These are phyloP conservation scores for Choristoneura rosaceana DNA, from an alignment of 2,888 invertebrate genomes.

Conservation along the genomic window DNA sequence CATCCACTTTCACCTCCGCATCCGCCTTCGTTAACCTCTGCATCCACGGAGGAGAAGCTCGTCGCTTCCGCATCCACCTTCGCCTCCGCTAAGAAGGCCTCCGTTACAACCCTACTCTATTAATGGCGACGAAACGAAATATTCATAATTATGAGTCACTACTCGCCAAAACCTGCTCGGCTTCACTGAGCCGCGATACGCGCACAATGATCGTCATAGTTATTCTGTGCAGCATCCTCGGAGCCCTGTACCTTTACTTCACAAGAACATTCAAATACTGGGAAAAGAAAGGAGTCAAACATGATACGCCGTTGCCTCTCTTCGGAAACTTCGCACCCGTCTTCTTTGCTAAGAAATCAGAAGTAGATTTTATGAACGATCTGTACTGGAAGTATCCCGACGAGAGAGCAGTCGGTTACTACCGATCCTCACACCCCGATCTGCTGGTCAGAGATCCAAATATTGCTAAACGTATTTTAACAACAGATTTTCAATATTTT, in stretches of 20 bases:
- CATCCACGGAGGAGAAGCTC: too few species aligned
- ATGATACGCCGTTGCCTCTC: constrained; percentile 23
- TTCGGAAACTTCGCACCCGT: constrained; percentile 22
- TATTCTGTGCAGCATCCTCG: background rate
- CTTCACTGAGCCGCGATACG: too few species aligned
- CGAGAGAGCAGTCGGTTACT: constrained; percentile 34
- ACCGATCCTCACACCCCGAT: constrained; percentile 17
- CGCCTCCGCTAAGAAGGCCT: too few species aligned
- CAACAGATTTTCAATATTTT: constrained; percentile 34
- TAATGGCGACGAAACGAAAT: too few species aligned
- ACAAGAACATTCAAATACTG: constrained; percentile 38
- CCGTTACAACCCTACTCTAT: too few species aligned
- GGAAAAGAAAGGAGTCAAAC: constrained; percentile 28
- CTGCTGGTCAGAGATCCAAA: constrained; percentile 43
- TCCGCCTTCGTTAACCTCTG: too few species aligned
- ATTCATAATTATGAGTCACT: too few species aligned
- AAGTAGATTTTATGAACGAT: constrained; percentile 24
- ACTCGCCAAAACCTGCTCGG: too few species aligned
- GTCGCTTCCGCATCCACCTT: too few species aligned
- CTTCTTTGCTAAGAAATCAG: constrained; percentile 20
- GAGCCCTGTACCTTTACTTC: constrained; percentile 19
- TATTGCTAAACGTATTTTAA: constrained; percentile 41
- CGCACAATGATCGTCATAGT: constrained; percentile 4
- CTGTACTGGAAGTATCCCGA: constrained; percentile 36
- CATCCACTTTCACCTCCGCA: too few species aligned